Percentiles rank a stretch among this genome's conserved stretches.
Conservation (phyloP, 2,888 invertebrate species). For the Heliconius aoede region DNA sequence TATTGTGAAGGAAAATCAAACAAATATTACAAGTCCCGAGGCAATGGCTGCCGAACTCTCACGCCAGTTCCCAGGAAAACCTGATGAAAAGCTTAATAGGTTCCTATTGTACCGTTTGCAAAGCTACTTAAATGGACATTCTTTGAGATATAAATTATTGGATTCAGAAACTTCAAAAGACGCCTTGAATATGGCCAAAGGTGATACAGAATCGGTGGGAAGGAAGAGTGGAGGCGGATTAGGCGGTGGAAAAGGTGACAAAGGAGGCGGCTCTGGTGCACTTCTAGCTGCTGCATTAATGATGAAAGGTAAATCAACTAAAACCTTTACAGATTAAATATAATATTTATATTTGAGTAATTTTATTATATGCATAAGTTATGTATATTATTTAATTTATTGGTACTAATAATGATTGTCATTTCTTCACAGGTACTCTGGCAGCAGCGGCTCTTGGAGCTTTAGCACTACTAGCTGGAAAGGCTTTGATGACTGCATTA, state of each 20-base stretch:
- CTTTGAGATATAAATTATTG: constrained; percentile 87
- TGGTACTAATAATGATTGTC: not conserved
- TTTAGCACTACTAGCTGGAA: constrained; percentile 90
- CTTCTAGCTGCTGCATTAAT: constrained; percentile 84
- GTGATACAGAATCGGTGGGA: constrained; percentile 71
- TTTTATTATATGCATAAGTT: too few relatives aligned
- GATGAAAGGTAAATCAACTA: constrained; percentile 84
- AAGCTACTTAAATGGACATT: constrained; percentile 88
- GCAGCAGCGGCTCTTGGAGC: constrained; percentile 89
- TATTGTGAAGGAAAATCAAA: constrained; percentile 86
- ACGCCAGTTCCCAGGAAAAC: constrained; percentile 90
- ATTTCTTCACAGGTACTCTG: constrained; percentile 82
- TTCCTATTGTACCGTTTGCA: constrained; percentile 87
- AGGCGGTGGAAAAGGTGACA: constrained; percentile 61
- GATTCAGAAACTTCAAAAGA: constrained; percentile 85
- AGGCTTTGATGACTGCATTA: constrained; percentile 91
- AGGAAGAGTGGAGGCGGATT: constrained; percentile 78
- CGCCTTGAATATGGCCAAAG: constrained; percentile 78
- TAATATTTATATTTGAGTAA: not conserved
- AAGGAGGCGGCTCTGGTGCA: constrained; percentile 74
- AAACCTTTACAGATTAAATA: not conserved
- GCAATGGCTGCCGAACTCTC: constrained; percentile 87
- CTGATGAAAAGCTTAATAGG: constrained; percentile 89
- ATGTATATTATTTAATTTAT: too few relatives aligned
- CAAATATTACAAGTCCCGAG: constrained; percentile 80